Conservation (phyloP, 2,888 invertebrate species). For the Archips xylosteana region DNA sequence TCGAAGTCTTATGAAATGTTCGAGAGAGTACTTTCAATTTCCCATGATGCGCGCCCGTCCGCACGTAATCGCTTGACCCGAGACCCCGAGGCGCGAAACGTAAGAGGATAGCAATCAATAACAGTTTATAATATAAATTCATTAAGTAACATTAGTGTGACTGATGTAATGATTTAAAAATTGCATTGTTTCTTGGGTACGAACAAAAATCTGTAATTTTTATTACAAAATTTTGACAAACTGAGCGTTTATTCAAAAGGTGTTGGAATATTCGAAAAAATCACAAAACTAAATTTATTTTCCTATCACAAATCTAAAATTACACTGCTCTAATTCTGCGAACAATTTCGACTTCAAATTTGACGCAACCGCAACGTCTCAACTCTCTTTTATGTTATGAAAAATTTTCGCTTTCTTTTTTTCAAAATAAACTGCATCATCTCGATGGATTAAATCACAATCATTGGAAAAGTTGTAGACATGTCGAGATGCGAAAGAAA, state of each 20-base stretch:
- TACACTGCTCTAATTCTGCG: neutral
- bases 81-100: constrained; percentile 25
- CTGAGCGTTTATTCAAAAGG: neutral
- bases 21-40: constrained; percentile 37
- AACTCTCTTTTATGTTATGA: neutral
- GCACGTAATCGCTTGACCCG: constrained; percentile 40
- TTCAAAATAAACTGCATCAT: constrained; percentile 30
- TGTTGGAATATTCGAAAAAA: neutral
- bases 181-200: no score
- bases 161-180: neutral
- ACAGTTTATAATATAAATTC: constrained; percentile 28
- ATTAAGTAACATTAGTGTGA: constrained; percentile 5
- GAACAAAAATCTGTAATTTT: no score
- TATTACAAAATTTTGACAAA: neutral
- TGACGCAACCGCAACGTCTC: neutral
- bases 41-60: constrained; percentile 22
- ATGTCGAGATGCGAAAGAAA: constrained; percentile 26
- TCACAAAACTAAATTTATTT: neutral
- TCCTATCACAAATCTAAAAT: constrained; percentile 3
- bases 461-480: constrained; percentile 16
- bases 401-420: constrained; percentile 11
- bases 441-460: constrained; percentile 30
- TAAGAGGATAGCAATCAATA: constrained; percentile 18
- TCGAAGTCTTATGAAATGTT: constrained; percentile 12
- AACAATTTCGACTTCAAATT: neutral